Percentiles rank a stretch among this genome's conserved stretches.
These are phyloP conservation scores for Charina bottae DNA, from an alignment of 2,113 vertebrate genomes.

Conservation along the genomic window DNA sequence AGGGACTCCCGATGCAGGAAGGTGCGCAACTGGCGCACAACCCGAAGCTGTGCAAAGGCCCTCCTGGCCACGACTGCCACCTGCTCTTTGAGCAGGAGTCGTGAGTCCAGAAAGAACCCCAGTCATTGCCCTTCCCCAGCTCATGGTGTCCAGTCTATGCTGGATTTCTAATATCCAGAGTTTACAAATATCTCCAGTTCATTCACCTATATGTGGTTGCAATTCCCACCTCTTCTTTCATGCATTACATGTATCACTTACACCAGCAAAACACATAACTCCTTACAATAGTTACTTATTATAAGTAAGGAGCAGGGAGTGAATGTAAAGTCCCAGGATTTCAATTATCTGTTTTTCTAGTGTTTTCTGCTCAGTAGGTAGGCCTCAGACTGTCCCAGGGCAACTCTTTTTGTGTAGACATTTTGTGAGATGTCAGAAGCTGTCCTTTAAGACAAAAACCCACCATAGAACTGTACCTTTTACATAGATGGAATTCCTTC, in stretches of 20 bases:
- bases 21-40: too few species aligned
- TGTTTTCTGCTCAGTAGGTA: not conserved
- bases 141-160: not conserved
- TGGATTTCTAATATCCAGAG: not conserved
- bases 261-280: not conserved
- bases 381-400: not conserved
- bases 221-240: not conserved
- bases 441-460: not conserved
- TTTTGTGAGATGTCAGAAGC: not conserved
- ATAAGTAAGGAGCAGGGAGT: not conserved
- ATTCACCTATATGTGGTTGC: not conserved
- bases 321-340: not conserved
- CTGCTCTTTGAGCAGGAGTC: too few species aligned
- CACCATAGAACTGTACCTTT: not conserved
- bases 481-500: not conserved
- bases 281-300: not conserved
- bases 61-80: too few species aligned
- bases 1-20: too few species aligned
- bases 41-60: too few species aligned
- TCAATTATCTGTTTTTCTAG: not conserved
- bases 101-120: too few species aligned
- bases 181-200: not conserved
- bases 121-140: not conserved
- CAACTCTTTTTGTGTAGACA: not conserved
- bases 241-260: not conserved